Evolutionary conservation across 2,797 vertebrate species (phyloP).

Genomic region (Odontamblyopus lacepedii): DNA sequence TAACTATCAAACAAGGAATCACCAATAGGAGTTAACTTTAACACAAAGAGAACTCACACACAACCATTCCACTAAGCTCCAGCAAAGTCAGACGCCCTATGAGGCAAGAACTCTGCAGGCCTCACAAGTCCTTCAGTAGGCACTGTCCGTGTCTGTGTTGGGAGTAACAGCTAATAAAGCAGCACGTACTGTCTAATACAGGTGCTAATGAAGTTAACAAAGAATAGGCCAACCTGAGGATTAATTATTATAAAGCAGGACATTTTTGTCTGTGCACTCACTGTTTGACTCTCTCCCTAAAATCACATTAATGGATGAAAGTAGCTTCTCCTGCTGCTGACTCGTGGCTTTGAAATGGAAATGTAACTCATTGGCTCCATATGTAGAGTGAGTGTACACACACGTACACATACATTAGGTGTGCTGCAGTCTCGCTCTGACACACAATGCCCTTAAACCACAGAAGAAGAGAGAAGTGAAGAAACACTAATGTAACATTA

Average conservation of each 20-base stretch:
- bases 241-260: conserved; percentile 61
- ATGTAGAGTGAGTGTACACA: conserved; percentile 48
- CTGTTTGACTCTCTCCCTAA: conserved; percentile 66
- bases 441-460: conserved; percentile 68
- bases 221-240: conserved; percentile 51
- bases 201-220: conserved; percentile 49
- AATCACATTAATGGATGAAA: conserved; percentile 79
- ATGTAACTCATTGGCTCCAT: conserved; percentile 74
- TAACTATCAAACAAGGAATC: conserved; percentile 39
- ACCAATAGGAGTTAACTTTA: conserved; percentile 21
- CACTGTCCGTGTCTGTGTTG: conserved; percentile 17
- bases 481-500: conserved; percentile 75
- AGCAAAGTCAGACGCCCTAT: conserved; percentile 25
- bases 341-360: conserved; percentile 78
- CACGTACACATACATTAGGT: conserved; percentile 46
- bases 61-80: conserved; percentile 38
- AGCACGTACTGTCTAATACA: not conserved
- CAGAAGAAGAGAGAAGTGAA: conserved; percentile 64
- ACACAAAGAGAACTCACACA: not conserved
- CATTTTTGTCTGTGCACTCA: conserved; percentile 46
- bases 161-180: conserved; percentile 24
- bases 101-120: conserved; percentile 32
- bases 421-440: conserved; percentile 29
- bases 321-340: conserved; percentile 75
- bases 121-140: conserved; percentile 12